Base-by-base conservation (phyloP, 1,140 invertebrate genomes). In the Drosophila virilis region DNA sequence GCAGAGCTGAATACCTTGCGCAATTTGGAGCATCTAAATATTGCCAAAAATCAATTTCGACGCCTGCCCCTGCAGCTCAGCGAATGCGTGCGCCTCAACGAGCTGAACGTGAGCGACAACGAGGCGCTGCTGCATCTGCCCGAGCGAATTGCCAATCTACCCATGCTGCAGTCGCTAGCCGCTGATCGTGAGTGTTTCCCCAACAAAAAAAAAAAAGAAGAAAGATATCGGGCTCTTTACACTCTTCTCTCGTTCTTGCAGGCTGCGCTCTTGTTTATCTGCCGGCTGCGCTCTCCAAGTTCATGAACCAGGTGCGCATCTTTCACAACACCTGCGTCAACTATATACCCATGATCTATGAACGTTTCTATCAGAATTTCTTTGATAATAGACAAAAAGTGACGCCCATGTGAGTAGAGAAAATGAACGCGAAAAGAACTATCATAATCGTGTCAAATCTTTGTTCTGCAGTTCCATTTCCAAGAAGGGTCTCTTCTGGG, bases 81-180 rank as follows among this genome's bases (percentile, higher is more conserved):
- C 58, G 91, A 91, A 46, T 92, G 91, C 67, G 51, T 79, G 28
- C 76, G 81, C 8, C 74, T 92, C 9, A 84, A 90, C 42, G 91
- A 91, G 54, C 72, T 92, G n/a, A 80, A 91, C n/a, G 65, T 92
- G 28, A 92, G 88, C 77, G 91, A 92, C 65, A 92, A 92, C 64
- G 79, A 75, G 67, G 61, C 68, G 12, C 61, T 92, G 9, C 46
- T 82, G 55, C 84, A 91, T 72, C 90, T 92, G 57, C 91, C 91
- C 22, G 91, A 91, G 52, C 82, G 90, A 9, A 88, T 92, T 42
- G 68, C 90, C 1, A 83, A 91, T 61, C 68, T 92, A 22, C 90
- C 78, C 9, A 84, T 89, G 68, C 64, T 92, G 42, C 83, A 91
- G 66, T 86, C 83, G 6, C 78, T 92, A 1, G 69, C 80, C 32